Evolutionary conservation across 2,888 invertebrate species (phyloP), one percentile per base, ranked within the genome.

Genomic region (Agrochola lychnidis): DNA sequence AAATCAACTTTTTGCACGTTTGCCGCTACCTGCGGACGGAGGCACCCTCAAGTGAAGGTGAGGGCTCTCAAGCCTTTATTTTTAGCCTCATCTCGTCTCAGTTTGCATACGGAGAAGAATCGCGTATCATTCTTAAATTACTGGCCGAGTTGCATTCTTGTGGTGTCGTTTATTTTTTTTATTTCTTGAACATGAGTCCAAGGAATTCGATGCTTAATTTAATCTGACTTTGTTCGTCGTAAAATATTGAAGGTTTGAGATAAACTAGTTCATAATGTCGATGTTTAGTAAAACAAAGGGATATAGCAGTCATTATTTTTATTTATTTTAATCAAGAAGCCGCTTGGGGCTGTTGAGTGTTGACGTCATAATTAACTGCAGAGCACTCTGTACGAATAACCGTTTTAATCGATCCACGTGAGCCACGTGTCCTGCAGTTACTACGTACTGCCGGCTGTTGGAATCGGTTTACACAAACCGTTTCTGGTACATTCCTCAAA

Each of bases 71-170:
- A 14, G 53, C 16, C 45, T 79, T 84, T 89, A 89, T 89, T 89
- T 89, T 88, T 89, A 86, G 81, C 70, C 22, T 10, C 68, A 76
- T 68, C 84, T 88, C 82, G 30, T 76, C 86, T 88, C 83, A 36
- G 83, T 88, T 88, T 83, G 83, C 83, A 83, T 80, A 85, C 79
- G 79, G 66, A 70, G 76, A 83, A 81, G 83, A 84, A 76, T 74
- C 70, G 51, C 56, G 64, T 87, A 81, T 88, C 84, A 84, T 78
- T 85, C 77, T 68, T 77, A 64, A 6, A 48, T 78, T 81, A 78
- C 76, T 81, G 66, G 69, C 76, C 6, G 64, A 57, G 53, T 76
- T 19, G 78, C 76, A 88, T 86, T 86, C 77, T 69, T 64, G 74
- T 57, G 63, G 36, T 73, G 53, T 42, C 61, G 72, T 81, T 81